phyloP scores from a whole-genome alignment of 2,888 invertebrate genomes.

The Sesamia inferens region DNA sequence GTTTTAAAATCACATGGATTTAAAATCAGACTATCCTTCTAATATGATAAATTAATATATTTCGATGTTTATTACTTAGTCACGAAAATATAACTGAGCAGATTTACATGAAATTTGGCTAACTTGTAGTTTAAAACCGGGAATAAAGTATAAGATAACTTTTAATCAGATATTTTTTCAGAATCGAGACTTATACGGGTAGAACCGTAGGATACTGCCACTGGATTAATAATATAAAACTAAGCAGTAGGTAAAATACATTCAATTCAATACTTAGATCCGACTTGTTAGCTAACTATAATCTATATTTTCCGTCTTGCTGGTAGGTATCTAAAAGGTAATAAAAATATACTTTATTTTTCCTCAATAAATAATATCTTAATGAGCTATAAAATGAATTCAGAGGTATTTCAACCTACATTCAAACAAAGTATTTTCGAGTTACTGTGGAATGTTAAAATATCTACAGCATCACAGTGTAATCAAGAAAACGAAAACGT shows the following conservation, averaged over 20 bases:
- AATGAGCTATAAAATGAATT: neutral
- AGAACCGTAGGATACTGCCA: neutral
- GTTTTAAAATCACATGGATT: constrained; percentile 3
- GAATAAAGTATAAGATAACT: neutral
- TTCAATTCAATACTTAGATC: neutral
- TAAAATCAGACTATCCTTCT: neutral
- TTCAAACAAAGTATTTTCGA: neutral
- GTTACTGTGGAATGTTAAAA: neutral
- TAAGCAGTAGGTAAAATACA: neutral
- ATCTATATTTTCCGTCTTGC: constrained; percentile 17
- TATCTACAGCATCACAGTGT: neutral
- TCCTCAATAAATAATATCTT: constrained; percentile 8
- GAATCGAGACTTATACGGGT: neutral
- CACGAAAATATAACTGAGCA: neutral
- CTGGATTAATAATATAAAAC: neutral
- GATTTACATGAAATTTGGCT: neutral
- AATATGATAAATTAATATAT: neutral
- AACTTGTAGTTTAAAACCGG: neutral
- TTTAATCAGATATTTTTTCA: neutral
- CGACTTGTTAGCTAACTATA: constrained; percentile 2
- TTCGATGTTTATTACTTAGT: neutral
- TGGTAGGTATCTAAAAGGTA: constrained; percentile 2
- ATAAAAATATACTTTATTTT: constrained; percentile 30
- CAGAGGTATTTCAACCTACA: too few relatives aligned
- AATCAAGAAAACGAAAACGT: neutral